Conservation (phyloP, 2,888 invertebrate species). For the Spodoptera picta region DNA sequence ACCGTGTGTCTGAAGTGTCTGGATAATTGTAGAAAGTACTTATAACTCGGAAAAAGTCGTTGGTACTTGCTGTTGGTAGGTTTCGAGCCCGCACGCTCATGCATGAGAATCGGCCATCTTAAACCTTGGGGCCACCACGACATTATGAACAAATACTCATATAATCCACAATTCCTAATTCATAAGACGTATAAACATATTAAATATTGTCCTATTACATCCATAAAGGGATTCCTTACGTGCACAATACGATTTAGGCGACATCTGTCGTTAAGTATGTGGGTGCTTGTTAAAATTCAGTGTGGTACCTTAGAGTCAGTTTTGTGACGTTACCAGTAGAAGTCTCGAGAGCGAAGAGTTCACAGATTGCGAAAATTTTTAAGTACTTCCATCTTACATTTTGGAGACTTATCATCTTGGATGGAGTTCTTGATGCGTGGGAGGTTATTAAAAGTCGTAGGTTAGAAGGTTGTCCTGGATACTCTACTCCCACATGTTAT, state of each 20-base stretch:
- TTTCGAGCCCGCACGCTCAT: no score
- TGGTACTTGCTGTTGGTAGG: no score
- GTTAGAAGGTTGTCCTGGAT: no score
- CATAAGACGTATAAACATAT: neutral
- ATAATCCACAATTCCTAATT: neutral
- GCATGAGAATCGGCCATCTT: no score
- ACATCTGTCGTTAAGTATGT: neutral
- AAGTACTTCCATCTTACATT: slow-evolving; percentile 10
- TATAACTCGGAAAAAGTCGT: no score
- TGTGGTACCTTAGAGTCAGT: slow-evolving; percentile 2
- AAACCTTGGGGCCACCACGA: no score
- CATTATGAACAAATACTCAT: no score
- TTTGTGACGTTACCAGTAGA: slow-evolving; percentile 13
- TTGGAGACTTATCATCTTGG: slow-evolving; percentile 13
- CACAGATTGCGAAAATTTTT: slow-evolving; percentile 20
- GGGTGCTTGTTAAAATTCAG: slow-evolving; percentile 16
- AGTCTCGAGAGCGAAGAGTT: slow-evolving; percentile 1
- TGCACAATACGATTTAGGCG: neutral
- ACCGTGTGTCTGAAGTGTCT: no score
- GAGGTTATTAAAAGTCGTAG: neutral
- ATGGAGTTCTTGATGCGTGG: slow-evolving; percentile 15
- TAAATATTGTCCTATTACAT: neutral
- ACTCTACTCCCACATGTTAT: no score
- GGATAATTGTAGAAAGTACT: no score
- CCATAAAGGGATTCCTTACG: neutral